phyloP scores from a whole-genome alignment of 2,797 vertebrate genomes.

The Ceyx erithaca region DNA sequence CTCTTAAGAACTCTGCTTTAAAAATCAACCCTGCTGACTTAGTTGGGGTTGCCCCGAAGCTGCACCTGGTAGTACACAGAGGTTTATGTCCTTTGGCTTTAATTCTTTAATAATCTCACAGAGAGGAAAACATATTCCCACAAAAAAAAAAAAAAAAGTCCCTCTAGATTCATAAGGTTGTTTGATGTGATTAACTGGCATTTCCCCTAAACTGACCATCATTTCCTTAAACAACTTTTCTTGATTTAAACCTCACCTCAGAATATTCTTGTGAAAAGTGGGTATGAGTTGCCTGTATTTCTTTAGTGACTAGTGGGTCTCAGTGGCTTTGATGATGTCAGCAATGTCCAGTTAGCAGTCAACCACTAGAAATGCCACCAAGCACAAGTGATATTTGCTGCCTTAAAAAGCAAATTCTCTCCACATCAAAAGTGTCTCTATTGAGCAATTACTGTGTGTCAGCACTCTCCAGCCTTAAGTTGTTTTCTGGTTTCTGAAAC shows the following conservation, averaged over 20 bases:
- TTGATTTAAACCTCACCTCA: not conserved
- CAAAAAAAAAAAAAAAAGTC: not conserved
- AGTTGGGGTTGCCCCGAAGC: not conserved
- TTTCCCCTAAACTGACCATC: not conserved
- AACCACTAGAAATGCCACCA: not conserved
- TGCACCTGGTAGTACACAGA: not conserved
- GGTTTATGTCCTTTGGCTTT: not conserved
- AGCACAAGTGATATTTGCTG: conserved; percentile 1
- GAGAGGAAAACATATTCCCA: not conserved
- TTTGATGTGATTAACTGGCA: not conserved
- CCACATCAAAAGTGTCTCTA: conserved; percentile 55
- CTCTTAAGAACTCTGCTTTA: not conserved
- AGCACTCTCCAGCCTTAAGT: conserved; percentile 32
- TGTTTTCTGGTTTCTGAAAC: conserved; percentile 38
- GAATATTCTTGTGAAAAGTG: not conserved
- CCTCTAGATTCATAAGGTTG: not conserved
- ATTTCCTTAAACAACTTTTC: not conserved
- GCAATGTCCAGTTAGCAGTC: conserved; percentile 2
- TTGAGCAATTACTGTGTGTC: conserved; percentile 57
- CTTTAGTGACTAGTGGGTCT: not conserved
- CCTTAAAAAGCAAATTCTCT: conserved; percentile 34
- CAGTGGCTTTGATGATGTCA: conserved; percentile 42
- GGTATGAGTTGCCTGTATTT: not conserved
- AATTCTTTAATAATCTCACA: not conserved
- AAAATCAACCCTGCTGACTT: not conserved